phyloP scores from a whole-genome alignment of 2,113 vertebrate species.

The Neodontobutis hainanensis region DNA sequence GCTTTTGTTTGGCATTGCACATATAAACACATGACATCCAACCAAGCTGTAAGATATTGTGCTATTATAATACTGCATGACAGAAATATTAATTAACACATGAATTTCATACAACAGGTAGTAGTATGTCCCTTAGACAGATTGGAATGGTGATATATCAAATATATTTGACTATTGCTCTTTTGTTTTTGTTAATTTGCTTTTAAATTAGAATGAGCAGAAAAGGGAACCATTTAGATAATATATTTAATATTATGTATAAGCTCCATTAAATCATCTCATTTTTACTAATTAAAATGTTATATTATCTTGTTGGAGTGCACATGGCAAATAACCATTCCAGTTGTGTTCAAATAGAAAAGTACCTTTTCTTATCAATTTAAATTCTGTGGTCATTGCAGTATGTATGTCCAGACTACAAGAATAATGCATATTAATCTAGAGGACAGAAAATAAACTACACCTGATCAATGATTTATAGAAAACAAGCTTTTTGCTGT shows the following conservation, averaged over 20 bases:
- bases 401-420: not conserved
- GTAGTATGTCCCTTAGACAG: no score
- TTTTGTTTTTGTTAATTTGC: not conserved
- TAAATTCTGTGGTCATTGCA: slow-evolving; percentile 5
- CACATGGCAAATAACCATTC: slow-evolving; percentile 47
- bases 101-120: no score
- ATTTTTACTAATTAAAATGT: not conserved
- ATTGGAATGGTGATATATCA: no score
- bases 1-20: not conserved
- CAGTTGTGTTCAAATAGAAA: slow-evolving; percentile 5
- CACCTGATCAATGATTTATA: slow-evolving; percentile 7
- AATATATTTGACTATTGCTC: no score
- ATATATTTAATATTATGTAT: not conserved
- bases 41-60: no score
- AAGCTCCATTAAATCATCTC: not conserved
- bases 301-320: not conserved
- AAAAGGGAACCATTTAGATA: slow-evolving; percentile 13
- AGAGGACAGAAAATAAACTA: slow-evolving; percentile 53
- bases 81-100: no score
- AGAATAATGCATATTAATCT: slow-evolving; percentile 52
- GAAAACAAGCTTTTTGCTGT: not conserved
- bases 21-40: not conserved
- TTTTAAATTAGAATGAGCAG: slow-evolving; percentile 30
- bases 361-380: slow-evolving; percentile 28
- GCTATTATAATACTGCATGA: no score